A percentile compares a stretch with the other conserved stretches of the same genome.
Conservation (phyloP, 2,888 invertebrate species). For the Athalia rosae region DNA sequence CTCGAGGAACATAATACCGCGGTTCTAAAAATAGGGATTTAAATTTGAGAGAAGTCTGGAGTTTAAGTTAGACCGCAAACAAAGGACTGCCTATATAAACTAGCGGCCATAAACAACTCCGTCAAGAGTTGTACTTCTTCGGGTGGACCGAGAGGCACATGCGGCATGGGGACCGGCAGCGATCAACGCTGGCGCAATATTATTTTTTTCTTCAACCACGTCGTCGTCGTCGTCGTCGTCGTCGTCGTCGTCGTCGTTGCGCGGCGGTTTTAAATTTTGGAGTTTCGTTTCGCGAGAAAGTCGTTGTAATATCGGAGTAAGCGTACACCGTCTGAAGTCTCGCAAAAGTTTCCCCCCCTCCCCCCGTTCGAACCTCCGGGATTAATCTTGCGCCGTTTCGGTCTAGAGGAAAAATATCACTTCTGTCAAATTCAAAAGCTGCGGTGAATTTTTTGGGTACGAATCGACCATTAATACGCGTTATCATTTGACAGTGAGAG, state of each 20-base stretch:
- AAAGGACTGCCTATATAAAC: constrained; percentile 30
- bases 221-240: too few relatives aligned
- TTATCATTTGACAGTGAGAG: too few relatives aligned
- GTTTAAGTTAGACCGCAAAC: constrained; percentile 1
- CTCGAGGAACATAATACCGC: neutral
- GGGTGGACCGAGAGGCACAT: constrained; percentile 35
- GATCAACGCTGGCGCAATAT: too few relatives aligned
- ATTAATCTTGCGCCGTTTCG: neutral
- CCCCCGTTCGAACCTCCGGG: constrained; percentile 9
- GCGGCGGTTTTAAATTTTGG: too few relatives aligned
- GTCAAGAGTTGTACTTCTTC: constrained; percentile 35
- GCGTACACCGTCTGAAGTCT: constrained; percentile 6
- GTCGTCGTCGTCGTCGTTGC: too few relatives aligned
- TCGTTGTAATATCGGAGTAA: neutral
- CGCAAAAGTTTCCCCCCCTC: neutral
- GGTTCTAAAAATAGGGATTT: neutral
- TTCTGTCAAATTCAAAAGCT: too few relatives aligned
- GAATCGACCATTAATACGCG: too few relatives aligned
- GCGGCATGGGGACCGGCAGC: neutral
- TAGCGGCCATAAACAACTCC: constrained; percentile 24
- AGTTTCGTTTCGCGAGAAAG: constrained; percentile 32
- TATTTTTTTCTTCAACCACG: too few relatives aligned
- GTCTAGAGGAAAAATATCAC: too few relatives aligned
- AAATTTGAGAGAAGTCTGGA: neutral
- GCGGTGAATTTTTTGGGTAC: too few relatives aligned